phyloP scores from a whole-genome alignment of 2,797 vertebrate species.

The Amniataba percoides region DNA sequence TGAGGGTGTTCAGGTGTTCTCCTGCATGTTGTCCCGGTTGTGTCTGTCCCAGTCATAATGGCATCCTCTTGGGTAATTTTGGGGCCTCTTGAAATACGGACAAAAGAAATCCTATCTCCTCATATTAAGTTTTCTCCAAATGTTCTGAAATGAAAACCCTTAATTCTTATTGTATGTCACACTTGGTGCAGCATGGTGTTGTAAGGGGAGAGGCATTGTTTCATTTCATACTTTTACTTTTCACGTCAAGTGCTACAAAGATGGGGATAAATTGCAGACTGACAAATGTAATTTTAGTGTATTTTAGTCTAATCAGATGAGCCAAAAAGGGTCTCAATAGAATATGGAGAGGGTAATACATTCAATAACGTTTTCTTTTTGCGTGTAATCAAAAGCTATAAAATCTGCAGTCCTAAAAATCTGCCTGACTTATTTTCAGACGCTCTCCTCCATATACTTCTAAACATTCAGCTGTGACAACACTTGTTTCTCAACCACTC shows the following conservation, averaged over 20 bases:
- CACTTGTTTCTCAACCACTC: slow-evolving; percentile 45
- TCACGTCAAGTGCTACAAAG: slow-evolving; percentile 42
- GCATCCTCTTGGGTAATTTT: slow-evolving; percentile 15
- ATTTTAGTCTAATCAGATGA: slow-evolving; percentile 34
- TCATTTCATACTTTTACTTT: slow-evolving; percentile 46
- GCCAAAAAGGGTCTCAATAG: slow-evolving; percentile 29
- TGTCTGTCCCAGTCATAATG: slow-evolving; percentile 5
- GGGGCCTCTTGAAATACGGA: slow-evolving; percentile 19
- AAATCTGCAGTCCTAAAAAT: slow-evolving; percentile 40
- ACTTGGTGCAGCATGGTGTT: slow-evolving; percentile 5
- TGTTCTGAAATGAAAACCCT: slow-evolving; percentile 46
- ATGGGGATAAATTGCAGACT: slow-evolving; percentile 40
- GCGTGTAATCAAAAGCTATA: slow-evolving; percentile 58
- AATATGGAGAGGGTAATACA: slow-evolving; percentile 51
- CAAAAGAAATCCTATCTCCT: slow-evolving; percentile 13
- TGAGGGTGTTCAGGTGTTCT: slow-evolving; percentile 1
- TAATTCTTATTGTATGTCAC: slow-evolving; percentile 26
- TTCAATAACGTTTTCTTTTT: slow-evolving; percentile 55
- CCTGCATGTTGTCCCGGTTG: slow-evolving; percentile 13
- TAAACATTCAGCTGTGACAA: slow-evolving; percentile 64
- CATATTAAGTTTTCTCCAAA: slow-evolving; percentile 19
- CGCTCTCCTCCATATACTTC: slow-evolving; percentile 35
- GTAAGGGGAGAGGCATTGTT: slow-evolving; percentile 38
- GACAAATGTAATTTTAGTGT: slow-evolving; percentile 51
- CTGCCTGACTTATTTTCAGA: slow-evolving; percentile 46